phyloP scores from a whole-genome alignment of 2,888 invertebrate genomes.

The Heliothis peltigera region DNA sequence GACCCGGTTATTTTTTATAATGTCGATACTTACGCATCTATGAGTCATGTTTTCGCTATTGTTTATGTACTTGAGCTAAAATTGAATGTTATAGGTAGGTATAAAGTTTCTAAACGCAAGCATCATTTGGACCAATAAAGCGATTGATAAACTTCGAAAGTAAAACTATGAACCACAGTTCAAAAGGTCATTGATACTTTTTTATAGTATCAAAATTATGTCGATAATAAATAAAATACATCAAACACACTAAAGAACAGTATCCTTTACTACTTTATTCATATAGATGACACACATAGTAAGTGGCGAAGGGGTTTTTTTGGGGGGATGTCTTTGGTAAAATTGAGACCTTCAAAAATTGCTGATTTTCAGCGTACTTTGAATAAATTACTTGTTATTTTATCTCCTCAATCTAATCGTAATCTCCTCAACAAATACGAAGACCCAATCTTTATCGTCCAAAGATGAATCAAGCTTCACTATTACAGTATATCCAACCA shows the following conservation, averaged over 20 bases:
- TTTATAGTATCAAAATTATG: slow-evolving; percentile 7
- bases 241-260: too few relatives aligned
- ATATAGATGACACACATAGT: too few relatives aligned
- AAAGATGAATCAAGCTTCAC: too few relatives aligned
- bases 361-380: too few relatives aligned
- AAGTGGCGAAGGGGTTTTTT: too few relatives aligned
- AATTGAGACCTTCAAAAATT: too few relatives aligned
- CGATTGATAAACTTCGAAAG: slow-evolving; percentile 9
- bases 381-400: too few relatives aligned
- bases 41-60: slow-evolving; percentile 55
- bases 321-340: too few relatives aligned
- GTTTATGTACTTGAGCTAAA: slow-evolving; percentile 29
- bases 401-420: too few relatives aligned
- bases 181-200: slow-evolving; percentile 8
- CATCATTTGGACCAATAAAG: slow-evolving; percentile 17
- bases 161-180: slow-evolving; percentile 11
- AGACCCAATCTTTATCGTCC: too few relatives aligned
- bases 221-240: slow-evolving; percentile 3
- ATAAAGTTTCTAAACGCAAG: slow-evolving; percentile 18
- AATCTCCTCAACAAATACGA: too few relatives aligned
- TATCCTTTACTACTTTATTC: neutral
- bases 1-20: slow-evolving; percentile 53
- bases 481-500: neutral
- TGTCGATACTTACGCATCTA: slow-evolving; percentile 36
- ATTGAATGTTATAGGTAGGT: slow-evolving; percentile 23